Evolutionary conservation across 2,888 invertebrate genomes (phyloP).

Genomic region (Epinotia demarniana): DNA sequence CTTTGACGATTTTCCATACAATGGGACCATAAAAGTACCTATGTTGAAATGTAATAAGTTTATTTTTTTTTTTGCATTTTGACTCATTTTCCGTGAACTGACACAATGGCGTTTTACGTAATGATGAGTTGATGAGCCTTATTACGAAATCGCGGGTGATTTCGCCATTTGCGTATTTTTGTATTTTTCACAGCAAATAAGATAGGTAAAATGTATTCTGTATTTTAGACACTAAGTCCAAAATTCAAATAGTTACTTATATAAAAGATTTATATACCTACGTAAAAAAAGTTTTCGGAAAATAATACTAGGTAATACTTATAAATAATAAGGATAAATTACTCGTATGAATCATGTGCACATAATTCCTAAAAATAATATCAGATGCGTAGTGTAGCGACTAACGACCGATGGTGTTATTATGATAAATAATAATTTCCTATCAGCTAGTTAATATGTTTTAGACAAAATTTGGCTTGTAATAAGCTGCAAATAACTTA

Average conservation of each 20-base stretch:
- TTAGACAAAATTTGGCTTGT: background rate
- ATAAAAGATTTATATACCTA: background rate
- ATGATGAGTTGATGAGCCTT: conserved; percentile 30
- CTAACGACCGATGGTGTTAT: background rate
- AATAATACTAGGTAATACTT: background rate
- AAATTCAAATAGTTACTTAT: background rate
- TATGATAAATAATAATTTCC: background rate
- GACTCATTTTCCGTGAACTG: conserved; percentile 16
- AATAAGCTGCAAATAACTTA: background rate
- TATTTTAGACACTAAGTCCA: background rate
- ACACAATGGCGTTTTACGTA: conserved; percentile 27
- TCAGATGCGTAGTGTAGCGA: background rate
- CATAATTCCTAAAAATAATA: background rate
- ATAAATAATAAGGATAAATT: background rate
- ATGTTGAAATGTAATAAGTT: conserved; percentile 10
- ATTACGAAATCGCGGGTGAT: conserved; percentile 25
- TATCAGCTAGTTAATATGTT: no score
- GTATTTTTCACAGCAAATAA: background rate
- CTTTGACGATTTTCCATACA: background rate
- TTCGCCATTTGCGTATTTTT: conserved; percentile 16
- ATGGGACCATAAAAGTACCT: background rate
- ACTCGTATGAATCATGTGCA: background rate
- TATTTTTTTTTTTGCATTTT: conserved; percentile 31
- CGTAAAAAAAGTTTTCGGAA: background rate
- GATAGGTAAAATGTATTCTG: background rate